Evolutionary conservation across 2,113 vertebrate genomes (phyloP).

Genomic region (Saguinus midas): DNA sequence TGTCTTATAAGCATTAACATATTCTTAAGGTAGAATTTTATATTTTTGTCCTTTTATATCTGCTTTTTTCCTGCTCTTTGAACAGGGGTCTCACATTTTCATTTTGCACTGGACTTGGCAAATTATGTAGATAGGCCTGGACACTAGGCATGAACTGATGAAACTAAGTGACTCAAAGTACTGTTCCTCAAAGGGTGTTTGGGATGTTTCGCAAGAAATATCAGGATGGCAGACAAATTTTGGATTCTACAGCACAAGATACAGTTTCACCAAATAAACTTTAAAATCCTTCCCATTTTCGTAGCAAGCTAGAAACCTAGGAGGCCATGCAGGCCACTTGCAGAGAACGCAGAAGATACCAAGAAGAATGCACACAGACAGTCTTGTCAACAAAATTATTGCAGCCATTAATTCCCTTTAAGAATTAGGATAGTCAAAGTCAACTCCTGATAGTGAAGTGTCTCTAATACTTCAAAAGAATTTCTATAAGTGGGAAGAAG

Average conservation of each 20-base stretch:
- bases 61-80: neutral
- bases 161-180: neutral
- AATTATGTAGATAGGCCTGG: neutral
- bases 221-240: neutral
- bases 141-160: neutral
- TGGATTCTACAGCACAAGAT: conserved; percentile 12
- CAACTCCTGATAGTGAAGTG: neutral
- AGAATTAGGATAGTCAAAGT: neutral
- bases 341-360: neutral
- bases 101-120: neutral
- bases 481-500: neutral
- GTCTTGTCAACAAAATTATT: neutral
- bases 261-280: neutral
- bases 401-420: neutral
- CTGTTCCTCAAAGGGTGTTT: neutral
- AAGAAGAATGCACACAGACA: neutral
- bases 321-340: neutral
- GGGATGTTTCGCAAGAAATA: neutral
- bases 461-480: neutral
- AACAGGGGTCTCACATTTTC: neutral
- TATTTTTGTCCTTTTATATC: neutral
- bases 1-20: neutral
- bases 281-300: neutral
- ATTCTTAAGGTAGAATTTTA: conserved; percentile 5
- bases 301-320: neutral